Evolutionary conservation across 1,140 invertebrate genomes (phyloP).

Genomic region (Telenomus remus): DNA sequence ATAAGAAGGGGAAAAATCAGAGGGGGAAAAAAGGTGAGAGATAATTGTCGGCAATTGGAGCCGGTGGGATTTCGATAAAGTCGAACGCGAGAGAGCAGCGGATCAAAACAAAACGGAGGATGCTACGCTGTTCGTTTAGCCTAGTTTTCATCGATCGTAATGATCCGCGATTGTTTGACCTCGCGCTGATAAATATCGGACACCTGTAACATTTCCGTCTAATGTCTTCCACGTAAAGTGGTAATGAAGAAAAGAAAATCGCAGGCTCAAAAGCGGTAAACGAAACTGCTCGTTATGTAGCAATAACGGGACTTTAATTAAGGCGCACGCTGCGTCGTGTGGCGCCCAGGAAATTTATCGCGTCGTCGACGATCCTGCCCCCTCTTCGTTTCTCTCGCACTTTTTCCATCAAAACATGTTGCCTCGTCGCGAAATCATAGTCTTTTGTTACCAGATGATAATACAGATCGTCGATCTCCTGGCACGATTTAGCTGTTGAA

Average conservation of each 20-base stretch:
- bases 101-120: conserved; percentile 30
- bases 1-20: too few species aligned
- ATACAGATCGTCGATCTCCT: conserved; percentile 38
- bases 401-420: conserved; percentile 12
- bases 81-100: conserved; percentile 30
- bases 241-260: conserved; percentile 53
- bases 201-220: conserved; percentile 52
- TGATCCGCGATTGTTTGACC: conserved; percentile 44
- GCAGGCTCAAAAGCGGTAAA: conserved; percentile 44
- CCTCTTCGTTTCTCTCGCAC: neutral
- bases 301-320: conserved; percentile 60
- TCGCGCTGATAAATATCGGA: conserved; percentile 48
- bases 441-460: conserved; percentile 21
- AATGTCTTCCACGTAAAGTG: conserved; percentile 48
- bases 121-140: conserved; percentile 15
- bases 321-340: conserved; percentile 44
- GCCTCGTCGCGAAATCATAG: neutral
- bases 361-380: conserved; percentile 13
- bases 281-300: conserved; percentile 49
- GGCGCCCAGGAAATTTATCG: conserved; percentile 53
- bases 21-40: neutral
- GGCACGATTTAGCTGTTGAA: conserved; percentile 39
- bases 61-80: conserved; percentile 27
- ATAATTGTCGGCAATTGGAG: conserved; percentile 21
- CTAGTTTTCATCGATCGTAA: conserved; percentile 35